A percentile compares a stretch with the other conserved stretches of the same genome.
phyloP scores from a whole-genome alignment of 2,888 invertebrate species.

The Zaprionus bogoriensis region DNA sequence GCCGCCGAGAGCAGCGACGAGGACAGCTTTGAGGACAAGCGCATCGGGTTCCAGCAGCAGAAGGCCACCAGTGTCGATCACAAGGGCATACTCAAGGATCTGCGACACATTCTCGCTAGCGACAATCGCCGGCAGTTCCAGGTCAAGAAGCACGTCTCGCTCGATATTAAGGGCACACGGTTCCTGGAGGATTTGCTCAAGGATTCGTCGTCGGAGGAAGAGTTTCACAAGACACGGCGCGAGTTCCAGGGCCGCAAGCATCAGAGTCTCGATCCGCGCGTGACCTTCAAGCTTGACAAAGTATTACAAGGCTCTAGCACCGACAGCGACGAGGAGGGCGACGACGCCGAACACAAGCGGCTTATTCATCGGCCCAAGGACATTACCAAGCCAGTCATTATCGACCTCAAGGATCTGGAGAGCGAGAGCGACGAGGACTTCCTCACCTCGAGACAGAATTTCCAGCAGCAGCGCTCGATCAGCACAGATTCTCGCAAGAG shows the following conservation, averaged over 20 bases:
- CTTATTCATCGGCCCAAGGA: slow-evolving; percentile 82
- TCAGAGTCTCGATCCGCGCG: slow-evolving; percentile 83
- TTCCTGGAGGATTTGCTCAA: slow-evolving; percentile 82
- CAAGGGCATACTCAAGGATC: slow-evolving; percentile 83
- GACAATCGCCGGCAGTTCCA: slow-evolving; percentile 83
- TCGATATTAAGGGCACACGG: slow-evolving; percentile 82
- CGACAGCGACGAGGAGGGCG: slow-evolving; percentile 82
- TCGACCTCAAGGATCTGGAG: slow-evolving; percentile 82
- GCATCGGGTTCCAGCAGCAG: slow-evolving; percentile 82
- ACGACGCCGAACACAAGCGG: slow-evolving; percentile 81
- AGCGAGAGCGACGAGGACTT: slow-evolving; percentile 84
- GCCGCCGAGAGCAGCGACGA: slow-evolving; percentile 81
- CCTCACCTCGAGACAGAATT: slow-evolving; percentile 85
- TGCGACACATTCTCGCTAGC: slow-evolving; percentile 80
- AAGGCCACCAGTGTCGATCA: slow-evolving; percentile 83
- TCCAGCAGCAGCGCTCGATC: slow-evolving; percentile 86
- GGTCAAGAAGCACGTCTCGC: slow-evolving; percentile 83
- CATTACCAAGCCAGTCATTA: slow-evolving; percentile 83
- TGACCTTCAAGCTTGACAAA: slow-evolving; percentile 83
- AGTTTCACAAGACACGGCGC: slow-evolving; percentile 81
- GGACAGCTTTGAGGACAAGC: slow-evolving; percentile 82
- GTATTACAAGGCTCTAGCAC: slow-evolving; percentile 80
- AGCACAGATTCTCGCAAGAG: slow-evolving; percentile 86
- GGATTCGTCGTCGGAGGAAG: slow-evolving; percentile 83
- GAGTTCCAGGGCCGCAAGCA: slow-evolving; percentile 83